Conservation (phyloP, 2,797 vertebrate species). For the Loris lydekkerianus region DNA sequence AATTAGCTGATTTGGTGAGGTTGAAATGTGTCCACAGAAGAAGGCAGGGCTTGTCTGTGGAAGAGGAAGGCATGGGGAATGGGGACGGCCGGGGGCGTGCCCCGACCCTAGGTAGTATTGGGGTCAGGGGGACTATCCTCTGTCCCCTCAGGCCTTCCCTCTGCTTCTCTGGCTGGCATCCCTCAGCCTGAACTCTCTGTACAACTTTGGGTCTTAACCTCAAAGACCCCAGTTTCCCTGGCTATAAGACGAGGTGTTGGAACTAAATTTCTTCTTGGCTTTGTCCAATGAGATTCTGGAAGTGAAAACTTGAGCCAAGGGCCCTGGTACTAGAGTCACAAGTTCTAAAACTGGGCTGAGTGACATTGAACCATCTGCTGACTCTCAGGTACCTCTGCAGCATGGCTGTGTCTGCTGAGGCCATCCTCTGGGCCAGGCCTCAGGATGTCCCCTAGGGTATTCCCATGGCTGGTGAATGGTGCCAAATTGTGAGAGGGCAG, state of each 20-base stretch:
- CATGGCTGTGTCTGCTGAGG: not conserved
- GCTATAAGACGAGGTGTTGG: not conserved
- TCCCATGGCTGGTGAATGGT: not conserved
- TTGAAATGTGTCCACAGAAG: conserved; percentile 91
- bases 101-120: conserved; percentile 60
- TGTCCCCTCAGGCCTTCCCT: not conserved
- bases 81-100: conserved; percentile 67
- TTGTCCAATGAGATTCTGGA: not conserved
- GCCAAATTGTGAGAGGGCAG: not conserved
- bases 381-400: not conserved
- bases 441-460: too few relatives aligned
- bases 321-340: not conserved
- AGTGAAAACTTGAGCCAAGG: not conserved
- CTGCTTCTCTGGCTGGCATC: not conserved
- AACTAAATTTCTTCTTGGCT: not conserved
- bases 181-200: not conserved
- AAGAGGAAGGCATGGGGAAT: conserved; percentile 83
- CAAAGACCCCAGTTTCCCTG: conserved; percentile 16
- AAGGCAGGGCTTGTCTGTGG: conserved; percentile 89
- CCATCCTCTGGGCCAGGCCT: not conserved
- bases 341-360: not conserved
- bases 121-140: not conserved
- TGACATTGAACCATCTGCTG: not conserved
- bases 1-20: conserved; percentile 93
- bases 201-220: conserved; percentile 13